phyloP scores from a whole-genome alignment of 2,113 vertebrate genomes.

The Okapia johnstoni region DNA sequence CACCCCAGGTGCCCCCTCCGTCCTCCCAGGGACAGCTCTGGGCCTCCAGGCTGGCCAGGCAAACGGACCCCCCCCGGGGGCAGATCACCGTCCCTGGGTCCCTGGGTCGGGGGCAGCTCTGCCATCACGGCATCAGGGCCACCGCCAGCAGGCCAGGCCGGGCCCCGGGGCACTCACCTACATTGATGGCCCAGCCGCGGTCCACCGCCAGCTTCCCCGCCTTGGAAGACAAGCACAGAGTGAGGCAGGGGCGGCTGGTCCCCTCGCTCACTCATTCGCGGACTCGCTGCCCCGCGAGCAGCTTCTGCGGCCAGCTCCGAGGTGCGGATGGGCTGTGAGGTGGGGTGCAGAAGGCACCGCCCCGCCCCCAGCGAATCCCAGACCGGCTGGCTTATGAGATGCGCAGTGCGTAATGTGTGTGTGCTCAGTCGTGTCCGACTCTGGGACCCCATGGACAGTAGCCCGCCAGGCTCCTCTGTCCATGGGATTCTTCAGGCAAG shows the following conservation, averaged over 20 bases:
- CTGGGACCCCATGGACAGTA: not conserved
- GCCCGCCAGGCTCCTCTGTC: not conserved
- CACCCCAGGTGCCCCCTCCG: accelerated
- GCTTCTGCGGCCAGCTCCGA: not conserved
- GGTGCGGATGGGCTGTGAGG: not conserved
- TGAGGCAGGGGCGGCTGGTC: not conserved
- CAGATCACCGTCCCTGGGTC: not conserved
- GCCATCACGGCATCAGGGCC: not conserved
- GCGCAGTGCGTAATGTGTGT: accelerated
- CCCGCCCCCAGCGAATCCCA: not conserved
- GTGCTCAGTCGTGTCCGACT: accelerated
- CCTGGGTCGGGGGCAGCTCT: not conserved
- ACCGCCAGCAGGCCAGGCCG: not conserved
- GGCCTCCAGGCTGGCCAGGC: not conserved
- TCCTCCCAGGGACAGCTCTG: not conserved
- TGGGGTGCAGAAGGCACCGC: accelerated
- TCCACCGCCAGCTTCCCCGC: conserved; percentile 96
- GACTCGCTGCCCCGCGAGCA: accelerated
- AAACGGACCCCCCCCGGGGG: not conserved
- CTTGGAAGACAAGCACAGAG: conserved; percentile 75
- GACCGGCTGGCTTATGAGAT: not conserved
- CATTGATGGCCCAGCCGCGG: conserved; percentile 96
- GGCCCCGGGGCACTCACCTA: conserved; percentile 84
- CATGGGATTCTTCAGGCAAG: not conserved
- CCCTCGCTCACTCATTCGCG: accelerated